These are phyloP conservation scores for Pocillopora damicornis DNA, from an alignment of 64 coral and sea anemone genomes.

Conservation along the genomic window DNA sequence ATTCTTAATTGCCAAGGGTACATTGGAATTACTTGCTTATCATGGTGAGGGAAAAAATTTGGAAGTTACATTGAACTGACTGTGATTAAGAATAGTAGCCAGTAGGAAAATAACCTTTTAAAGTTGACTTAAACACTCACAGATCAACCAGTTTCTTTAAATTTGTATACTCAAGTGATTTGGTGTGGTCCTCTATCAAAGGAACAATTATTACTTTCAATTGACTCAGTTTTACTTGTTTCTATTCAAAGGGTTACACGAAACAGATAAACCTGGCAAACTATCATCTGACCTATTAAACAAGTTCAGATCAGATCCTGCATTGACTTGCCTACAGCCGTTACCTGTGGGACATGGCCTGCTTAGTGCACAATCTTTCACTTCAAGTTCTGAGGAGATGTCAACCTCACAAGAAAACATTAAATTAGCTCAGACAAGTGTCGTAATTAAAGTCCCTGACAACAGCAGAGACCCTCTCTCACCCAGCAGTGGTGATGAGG, in stretches of 20 bases:
- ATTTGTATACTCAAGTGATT: no score
- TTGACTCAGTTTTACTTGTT: neutral
- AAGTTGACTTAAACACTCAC: no score
- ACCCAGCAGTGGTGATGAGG: slow-evolving; percentile 38
- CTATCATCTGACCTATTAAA: slow-evolving; percentile 39
- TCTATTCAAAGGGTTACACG: slow-evolving; percentile 11
- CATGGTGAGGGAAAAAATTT: no score
- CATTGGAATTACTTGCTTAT: no score
- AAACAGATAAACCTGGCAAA: slow-evolving; percentile 51
- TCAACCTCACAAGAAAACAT: slow-evolving; percentile 52
- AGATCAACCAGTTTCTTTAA: no score
- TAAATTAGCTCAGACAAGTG: neutral
- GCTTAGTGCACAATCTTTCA: slow-evolving; percentile 13
- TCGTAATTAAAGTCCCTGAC: slow-evolving; percentile 24
- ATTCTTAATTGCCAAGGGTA: no score
- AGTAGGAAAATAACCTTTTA: no score
- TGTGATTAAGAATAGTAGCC: no score
- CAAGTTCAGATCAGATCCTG: slow-evolving; percentile 43
- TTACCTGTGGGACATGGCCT: neutral
- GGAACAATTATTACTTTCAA: no score
- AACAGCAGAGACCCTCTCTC: slow-evolving; percentile 24
- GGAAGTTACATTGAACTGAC: no score
- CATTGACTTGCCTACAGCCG: neutral
- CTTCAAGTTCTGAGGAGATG: slow-evolving; percentile 36
- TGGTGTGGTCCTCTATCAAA: no score